These are phyloP conservation scores for Gastracanthus pulcherrimus DNA, from an alignment of 2,888 invertebrate species.

Conservation along the genomic window DNA sequence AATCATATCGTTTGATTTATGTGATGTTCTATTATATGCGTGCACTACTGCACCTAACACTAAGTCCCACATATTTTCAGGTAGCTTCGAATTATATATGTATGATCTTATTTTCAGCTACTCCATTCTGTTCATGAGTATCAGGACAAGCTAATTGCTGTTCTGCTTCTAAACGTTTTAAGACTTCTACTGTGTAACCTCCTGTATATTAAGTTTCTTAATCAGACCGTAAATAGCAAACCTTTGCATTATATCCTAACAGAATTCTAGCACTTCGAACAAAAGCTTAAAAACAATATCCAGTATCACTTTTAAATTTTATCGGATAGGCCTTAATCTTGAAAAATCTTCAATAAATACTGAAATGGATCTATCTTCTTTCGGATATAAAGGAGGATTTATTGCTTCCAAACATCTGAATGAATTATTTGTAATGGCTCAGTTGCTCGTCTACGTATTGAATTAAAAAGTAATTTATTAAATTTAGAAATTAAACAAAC, in stretches of 20 bases:
- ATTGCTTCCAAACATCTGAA: slow-evolving; percentile 58
- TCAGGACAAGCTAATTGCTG: slow-evolving; percentile 46
- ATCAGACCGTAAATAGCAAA: slow-evolving; percentile 61
- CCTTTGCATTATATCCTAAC: slow-evolving; percentile 57
- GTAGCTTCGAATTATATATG: no score
- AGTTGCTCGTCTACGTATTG: slow-evolving; percentile 48
- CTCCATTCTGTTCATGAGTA: slow-evolving; percentile 58
- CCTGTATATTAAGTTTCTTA: slow-evolving; percentile 60
- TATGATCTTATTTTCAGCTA: no score
- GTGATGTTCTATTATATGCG: no score
- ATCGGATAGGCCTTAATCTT: slow-evolving; percentile 57
- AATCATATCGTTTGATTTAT: slow-evolving; percentile 40
- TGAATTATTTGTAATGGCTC: slow-evolving; percentile 59
- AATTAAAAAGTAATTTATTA: slow-evolving; percentile 59
- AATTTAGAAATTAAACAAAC: slow-evolving; percentile 59
- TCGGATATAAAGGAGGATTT: slow-evolving; percentile 53
- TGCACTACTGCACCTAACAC: no score
- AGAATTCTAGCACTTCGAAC: slow-evolving; percentile 60
- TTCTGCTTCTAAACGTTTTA: slow-evolving; percentile 55
- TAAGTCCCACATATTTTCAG: no score
- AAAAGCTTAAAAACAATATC: slow-evolving; percentile 47
- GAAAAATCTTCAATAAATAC: slow-evolving; percentile 61
- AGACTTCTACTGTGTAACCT: slow-evolving; percentile 56
- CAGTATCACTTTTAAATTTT: no score
- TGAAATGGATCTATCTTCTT: slow-evolving; percentile 52